Base-by-base conservation (phyloP, 1,140 invertebrate genomes). In the Bombus waltoni region DNA sequence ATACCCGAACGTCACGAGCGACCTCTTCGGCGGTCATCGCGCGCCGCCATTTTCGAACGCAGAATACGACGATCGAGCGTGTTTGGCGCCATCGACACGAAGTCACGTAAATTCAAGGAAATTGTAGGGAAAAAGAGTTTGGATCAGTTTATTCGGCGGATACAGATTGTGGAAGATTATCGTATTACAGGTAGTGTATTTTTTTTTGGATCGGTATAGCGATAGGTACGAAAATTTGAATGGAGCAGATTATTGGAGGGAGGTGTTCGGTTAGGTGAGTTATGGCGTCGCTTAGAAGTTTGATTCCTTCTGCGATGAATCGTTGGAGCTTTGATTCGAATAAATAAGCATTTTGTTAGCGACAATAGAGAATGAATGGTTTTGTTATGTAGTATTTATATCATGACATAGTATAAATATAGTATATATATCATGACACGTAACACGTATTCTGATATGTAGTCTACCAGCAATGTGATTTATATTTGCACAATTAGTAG, bases 1-100 rank as follows among this genome's bases (percentile, higher is more conserved):
- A 85, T 62, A 9, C 75, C 70, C 92, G 92, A 91, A 59, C 81
- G 42, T 10, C 13, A 18, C 40, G 62, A 44, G 70, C 88, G 87
- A 76, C 79, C 15, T 40, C 82, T 66, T 44, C 73, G 77, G 32
- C 32, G 57, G 3, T 59, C 53, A 1, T 18, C 44, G 44, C 28
- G 11, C 3, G 3, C 75, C 83, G 77, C 83, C 77, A 85, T 72
- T 72, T 85, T 85, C 57, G 53, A 85, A 85, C 40, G 25, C 9
- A 2, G 1, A 40, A 10, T n/a, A 42, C 38, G 70, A n/a, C 8
- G 22, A 32, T 9, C 1, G 18, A 18, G 1, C 32, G 32, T 22
- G 38, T 73, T 72, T 73, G 18, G 80, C 38, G 47, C 13, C 47
- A 72, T 15, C 11, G n/a, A 1, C 13, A 28, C 4, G 3, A 9